These are phyloP conservation scores for Acanthosepion esculentum DNA, from an alignment of 2,888 invertebrate species.

Conservation along the genomic window DNA sequence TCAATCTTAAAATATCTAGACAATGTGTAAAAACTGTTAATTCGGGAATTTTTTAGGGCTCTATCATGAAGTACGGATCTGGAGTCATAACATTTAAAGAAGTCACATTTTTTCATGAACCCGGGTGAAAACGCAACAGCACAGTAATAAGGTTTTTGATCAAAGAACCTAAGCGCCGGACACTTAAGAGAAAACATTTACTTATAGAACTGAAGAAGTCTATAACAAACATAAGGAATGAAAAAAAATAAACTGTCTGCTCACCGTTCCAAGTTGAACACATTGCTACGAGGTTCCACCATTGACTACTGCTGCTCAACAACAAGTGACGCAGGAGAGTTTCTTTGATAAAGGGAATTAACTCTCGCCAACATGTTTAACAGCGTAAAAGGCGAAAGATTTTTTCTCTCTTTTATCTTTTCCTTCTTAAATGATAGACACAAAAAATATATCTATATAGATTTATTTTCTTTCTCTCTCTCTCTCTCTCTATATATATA, in stretches of 20 bases:
- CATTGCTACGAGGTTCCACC: neutral
- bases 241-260: neutral
- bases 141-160: neutral
- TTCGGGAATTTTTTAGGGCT: neutral
- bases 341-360: neutral
- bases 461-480: no score
- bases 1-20: neutral
- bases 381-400: no score
- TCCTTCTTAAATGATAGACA: no score
- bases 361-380: neutral
- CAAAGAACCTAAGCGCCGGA: neutral
- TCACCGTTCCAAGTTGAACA: conserved; percentile 10
- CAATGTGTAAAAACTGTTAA: neutral
- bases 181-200: neutral
- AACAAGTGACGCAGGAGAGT: neutral
- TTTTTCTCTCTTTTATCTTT: no score
- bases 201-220: neutral
- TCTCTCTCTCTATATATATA: no score
- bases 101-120: neutral
- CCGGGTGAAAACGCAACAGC: neutral
- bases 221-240: neutral
- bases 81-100: neutral
- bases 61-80: neutral
- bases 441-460: no score
- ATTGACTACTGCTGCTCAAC: conserved; percentile 11